These are phyloP conservation scores for Elgaria multicarinata DNA, from an alignment of 2,113 vertebrate genomes.

Conservation along the genomic window DNA sequence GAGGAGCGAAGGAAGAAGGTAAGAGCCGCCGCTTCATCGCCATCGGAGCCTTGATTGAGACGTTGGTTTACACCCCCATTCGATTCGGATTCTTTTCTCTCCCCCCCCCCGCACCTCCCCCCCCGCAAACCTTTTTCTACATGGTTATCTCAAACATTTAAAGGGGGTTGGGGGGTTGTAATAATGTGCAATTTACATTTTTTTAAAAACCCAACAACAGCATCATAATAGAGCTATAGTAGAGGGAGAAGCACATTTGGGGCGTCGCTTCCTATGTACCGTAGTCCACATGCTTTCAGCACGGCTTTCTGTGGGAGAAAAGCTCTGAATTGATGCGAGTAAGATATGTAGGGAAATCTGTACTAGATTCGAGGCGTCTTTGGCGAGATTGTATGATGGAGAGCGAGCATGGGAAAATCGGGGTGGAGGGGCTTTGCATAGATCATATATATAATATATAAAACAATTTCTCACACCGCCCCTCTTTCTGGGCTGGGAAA, in stretches of 20 bases:
- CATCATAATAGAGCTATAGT: background rate
- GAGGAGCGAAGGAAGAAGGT: constrained; percentile 63
- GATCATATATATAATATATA: too few relatives aligned
- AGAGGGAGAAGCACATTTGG: background rate
- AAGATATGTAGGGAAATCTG: background rate
- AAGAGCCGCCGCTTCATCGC: constrained; percentile 59
- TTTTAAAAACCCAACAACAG: too few relatives aligned
- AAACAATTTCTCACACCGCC: too few relatives aligned
- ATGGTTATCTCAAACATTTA: background rate
- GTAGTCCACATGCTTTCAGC: background rate
- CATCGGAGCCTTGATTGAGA: background rate
- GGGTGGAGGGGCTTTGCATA: background rate
- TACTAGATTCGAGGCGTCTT: background rate
- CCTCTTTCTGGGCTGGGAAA: background rate
- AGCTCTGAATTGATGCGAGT: too few relatives aligned
- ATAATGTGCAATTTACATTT: background rate
- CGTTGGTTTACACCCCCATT: background rate
- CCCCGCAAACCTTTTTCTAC: background rate
- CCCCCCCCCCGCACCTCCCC: background rate
- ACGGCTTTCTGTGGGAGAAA: background rate
- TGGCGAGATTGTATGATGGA: background rate
- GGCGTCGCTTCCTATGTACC: background rate
- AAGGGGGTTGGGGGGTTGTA: background rate
- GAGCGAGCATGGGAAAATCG: background rate
- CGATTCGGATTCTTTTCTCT: too few relatives aligned